Percentiles rank a stretch among this genome's conserved stretches.
Conservation (phyloP, 2,888 invertebrate genomes). For the Spilosoma lubricipeda region DNA sequence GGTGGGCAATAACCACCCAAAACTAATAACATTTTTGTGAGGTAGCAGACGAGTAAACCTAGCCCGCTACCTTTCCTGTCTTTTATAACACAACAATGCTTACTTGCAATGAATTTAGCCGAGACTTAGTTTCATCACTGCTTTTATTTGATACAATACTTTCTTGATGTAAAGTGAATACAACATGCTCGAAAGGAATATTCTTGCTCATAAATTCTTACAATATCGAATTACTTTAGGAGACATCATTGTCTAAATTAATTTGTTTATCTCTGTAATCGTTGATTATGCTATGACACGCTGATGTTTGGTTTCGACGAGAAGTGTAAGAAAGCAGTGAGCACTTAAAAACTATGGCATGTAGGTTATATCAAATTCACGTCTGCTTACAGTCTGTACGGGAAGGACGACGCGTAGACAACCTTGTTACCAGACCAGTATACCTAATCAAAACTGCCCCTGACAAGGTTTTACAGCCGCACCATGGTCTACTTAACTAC, state of each 20-base stretch:
- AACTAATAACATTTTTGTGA: conserved; percentile 85
- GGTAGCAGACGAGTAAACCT: conserved; percentile 77
- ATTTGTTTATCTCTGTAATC: conserved; percentile 32
- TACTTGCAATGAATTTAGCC: conserved; percentile 71
- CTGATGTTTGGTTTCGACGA: conserved; percentile 77
- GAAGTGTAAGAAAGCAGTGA: conserved; percentile 74
- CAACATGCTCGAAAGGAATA: conserved; percentile 43
- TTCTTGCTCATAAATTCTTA: conserved; percentile 25
- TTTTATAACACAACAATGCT: conserved; percentile 79
- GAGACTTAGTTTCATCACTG: conserved; percentile 20
- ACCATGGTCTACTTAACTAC: background rate
- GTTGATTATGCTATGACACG: conserved; percentile 62
- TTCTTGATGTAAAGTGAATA: conserved; percentile 59
- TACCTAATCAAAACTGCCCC: background rate
- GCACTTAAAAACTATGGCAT: conserved; percentile 76
- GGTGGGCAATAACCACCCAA: conserved; percentile 82
- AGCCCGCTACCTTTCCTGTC: conserved; percentile 73
- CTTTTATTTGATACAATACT: conserved; percentile 37
- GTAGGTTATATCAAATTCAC: conserved; percentile 77
- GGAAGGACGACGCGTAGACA: conserved; percentile 69
- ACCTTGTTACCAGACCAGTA: conserved; percentile 60
- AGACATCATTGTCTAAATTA: background rate
- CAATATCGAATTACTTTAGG: background rate
- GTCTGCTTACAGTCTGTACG: conserved; percentile 58
- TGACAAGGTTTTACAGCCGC: background rate